Conservation (phyloP, 1,140 invertebrate species). For the Heliconius hermathena region DNA sequence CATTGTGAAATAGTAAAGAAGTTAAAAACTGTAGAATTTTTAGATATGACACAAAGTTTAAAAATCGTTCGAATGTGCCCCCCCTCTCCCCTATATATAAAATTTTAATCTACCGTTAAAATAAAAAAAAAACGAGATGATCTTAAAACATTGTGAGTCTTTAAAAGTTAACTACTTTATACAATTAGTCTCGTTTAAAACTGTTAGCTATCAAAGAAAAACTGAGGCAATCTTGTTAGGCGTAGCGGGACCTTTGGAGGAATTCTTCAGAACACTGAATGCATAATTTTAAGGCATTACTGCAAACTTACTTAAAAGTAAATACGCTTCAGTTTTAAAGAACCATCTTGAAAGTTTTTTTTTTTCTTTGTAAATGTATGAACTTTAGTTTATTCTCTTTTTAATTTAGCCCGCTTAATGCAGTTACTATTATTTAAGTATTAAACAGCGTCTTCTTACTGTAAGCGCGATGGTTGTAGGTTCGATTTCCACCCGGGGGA, state of each 20-base stretch:
- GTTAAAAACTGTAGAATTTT: too few species aligned
- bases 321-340: constrained; percentile 25
- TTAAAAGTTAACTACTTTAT: constrained; percentile 18
- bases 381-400: background rate
- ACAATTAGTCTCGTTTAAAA: constrained; percentile 30
- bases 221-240: constrained; percentile 25
- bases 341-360: background rate
- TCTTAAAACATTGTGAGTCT: constrained; percentile 14
- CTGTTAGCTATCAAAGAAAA: constrained; percentile 32
- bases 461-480: too few species aligned
- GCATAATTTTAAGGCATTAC: constrained; percentile 33
- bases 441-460: background rate
- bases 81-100: too few species aligned
- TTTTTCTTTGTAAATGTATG: background rate
- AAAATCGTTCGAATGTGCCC: too few species aligned
- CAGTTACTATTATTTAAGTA: background rate
- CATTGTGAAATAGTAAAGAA: too few species aligned
- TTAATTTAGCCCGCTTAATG: background rate
- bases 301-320: constrained; percentile 22
- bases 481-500: too few species aligned
- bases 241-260: constrained; percentile 9
- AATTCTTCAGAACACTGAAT: constrained; percentile 28
- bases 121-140: background rate
- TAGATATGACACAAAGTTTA: too few species aligned
- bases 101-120: background rate